Base-by-base conservation (phyloP, 2,888 invertebrate species). In the Flexamia atlantica region DNA sequence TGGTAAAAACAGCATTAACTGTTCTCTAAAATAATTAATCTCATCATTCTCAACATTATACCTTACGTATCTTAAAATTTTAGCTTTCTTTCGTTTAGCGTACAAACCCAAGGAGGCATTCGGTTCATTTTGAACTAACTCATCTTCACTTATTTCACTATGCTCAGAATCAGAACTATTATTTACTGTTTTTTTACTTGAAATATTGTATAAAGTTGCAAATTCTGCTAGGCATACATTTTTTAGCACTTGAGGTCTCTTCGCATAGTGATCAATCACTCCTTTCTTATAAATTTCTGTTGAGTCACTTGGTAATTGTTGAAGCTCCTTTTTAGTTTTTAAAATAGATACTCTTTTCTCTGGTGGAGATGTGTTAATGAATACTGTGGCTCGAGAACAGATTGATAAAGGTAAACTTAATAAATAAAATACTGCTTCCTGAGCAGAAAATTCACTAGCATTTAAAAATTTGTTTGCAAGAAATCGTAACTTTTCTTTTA, bases 191-290 rank as follows among this genome's bases (percentile, higher is more conserved):
- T 53, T 53, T 20, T 2, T 23, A 5, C 5, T 60, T 14, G 68
- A 68, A 20, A 3, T 36, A 30, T 2, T 84, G 74, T 86, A 88
- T 12, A 28, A 46, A 0, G 87, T 84, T 3, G 87, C 88, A 87
- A 88, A 88, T 30, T 88, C 87, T 0, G 89, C 89, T 12, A 89
- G 86, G 85, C 88, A 88, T 17, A 87, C 81, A 25, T 87, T 81
- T 72, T 89, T 87, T 17, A 89, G 82, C 7, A 70, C 28, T n/a
- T 84, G 64, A 28, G 88, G 88, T 60, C 89, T 81, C 10, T 87
- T 80, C 14, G 84, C 74, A 85, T 89, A 89, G 23, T 88, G 85
- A 17, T 89, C 88, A 1, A 88, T 40, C 0, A 88, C 76, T 12
- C 87, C 87, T 7, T 84, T 76, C 9, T n/a, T 28, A 17, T 74